Base-by-base conservation (phyloP, 2,797 vertebrate genomes). In the Tangara arthus region DNA sequence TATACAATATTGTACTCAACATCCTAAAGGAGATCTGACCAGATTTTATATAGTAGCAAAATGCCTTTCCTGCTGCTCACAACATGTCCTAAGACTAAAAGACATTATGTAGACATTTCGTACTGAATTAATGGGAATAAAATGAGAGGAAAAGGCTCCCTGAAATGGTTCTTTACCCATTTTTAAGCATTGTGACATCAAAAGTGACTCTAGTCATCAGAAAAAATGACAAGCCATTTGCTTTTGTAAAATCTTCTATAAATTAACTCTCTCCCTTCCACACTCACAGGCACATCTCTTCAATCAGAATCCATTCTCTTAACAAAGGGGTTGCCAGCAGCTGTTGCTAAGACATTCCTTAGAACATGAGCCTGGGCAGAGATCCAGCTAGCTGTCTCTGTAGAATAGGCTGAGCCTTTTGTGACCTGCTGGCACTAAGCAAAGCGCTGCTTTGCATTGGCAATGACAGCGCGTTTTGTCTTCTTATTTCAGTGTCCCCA, bases 321-420 rank as follows among this genome's bases (percentile, higher is more conserved):
- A 94, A 94, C 89, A 93, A 92, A 83, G 82, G 64, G 60, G 76
- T 72, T 4, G 42, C 55, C 68, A 93, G 94, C 95, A 88, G 82
- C 83, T 94, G 86, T 65, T 95, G 75, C 89, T 91, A 93, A 95
- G 95, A 95, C 92, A 94, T 96, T 96, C 95, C 94, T 91, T 50
- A 88, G 94, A 97, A 92, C 87, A 79, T 55, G 59, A 95, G 82
- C 69, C 92, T 28, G 92, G 95, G 94, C 95, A 96, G 41, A 83
- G 52, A 81, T 97, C 95, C 94, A 97, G 85, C 72, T 83, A 86
- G 59, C 85, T 94, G 64, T 93, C 89, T 96, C 76, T 81, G 34
- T 46, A 86, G 93, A 90, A 50, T 7, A 83, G 55, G 73, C 80
- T 83, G 89, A 91, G 95, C 73, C 89, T 93, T 96, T 95, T 96